Percentiles rank a stretch among this genome's conserved stretches.
Conservation (phyloP, 2,113 vertebrate genomes). For the Neolamprologus tretocephalus region DNA sequence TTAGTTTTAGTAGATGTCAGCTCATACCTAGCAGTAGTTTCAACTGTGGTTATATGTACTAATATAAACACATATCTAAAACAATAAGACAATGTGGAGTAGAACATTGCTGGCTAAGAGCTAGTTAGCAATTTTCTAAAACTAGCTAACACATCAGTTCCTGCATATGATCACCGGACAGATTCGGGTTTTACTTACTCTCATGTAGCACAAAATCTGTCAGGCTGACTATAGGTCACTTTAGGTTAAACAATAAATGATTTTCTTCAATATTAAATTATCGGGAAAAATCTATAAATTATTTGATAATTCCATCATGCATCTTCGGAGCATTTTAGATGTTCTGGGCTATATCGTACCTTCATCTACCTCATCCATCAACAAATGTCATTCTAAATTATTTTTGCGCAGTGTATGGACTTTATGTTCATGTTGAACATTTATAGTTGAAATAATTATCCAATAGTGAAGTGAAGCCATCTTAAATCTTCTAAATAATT, state of each 20-base stretch:
- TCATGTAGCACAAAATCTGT: not conserved
- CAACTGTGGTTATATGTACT: not conserved
- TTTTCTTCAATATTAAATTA: not conserved
- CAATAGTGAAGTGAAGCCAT: rapidly evolving
- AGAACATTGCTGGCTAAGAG: not conserved
- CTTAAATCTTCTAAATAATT: not conserved
- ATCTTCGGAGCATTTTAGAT: rapidly evolving
- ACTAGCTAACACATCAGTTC: not conserved
- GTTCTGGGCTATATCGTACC: not conserved
- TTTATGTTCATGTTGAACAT: not conserved
- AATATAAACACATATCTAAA: not conserved
- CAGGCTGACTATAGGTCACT: not conserved
- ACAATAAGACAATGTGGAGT: not conserved
- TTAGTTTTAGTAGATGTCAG: not conserved
- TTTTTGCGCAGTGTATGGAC: not conserved
- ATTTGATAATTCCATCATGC: not conserved
- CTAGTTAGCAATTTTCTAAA: not conserved
- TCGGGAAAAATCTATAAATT: not conserved
- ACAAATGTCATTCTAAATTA: not conserved
- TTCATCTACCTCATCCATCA: not conserved
- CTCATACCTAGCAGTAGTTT: not conserved
- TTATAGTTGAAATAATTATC: not conserved
- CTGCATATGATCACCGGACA: not conserved
- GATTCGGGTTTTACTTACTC: rapidly evolving
- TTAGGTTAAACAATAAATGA: not conserved